A percentile compares a stretch with the other conserved stretches of the same genome.
Conservation (phyloP, 2,888 invertebrate species). For the Ectropis crepuscularia region DNA sequence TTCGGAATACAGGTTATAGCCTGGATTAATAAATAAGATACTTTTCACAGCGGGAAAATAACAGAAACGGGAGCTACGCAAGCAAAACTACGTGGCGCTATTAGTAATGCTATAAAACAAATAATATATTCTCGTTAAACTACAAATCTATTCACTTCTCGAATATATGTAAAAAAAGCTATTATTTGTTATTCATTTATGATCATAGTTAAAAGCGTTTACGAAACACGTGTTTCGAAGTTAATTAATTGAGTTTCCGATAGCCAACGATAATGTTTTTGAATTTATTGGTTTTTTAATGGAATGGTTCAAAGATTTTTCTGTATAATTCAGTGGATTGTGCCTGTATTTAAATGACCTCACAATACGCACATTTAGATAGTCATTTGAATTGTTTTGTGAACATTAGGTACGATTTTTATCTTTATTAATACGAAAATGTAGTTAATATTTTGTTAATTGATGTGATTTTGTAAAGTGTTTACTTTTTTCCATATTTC, state of each 20-base stretch:
- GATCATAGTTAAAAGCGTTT: slow-evolving; percentile 51
- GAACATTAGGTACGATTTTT: too few relatives aligned
- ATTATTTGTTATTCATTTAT: slow-evolving; percentile 40
- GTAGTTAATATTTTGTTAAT: too few relatives aligned
- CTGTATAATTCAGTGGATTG: slow-evolving; percentile 9
- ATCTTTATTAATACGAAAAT: too few relatives aligned
- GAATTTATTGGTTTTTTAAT: slow-evolving; percentile 37
- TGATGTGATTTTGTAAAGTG: too few relatives aligned
- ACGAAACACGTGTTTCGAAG: slow-evolving; percentile 54
- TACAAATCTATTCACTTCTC: slow-evolving; percentile 24
- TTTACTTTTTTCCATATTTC: too few relatives aligned
- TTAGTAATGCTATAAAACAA: slow-evolving; percentile 10
- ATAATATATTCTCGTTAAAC: slow-evolving; percentile 12
- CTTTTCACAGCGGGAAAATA: too few relatives aligned
- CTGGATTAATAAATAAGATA: too few relatives aligned
- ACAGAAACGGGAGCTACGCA: too few relatives aligned
- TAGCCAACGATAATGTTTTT: slow-evolving; percentile 29
- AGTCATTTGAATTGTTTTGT: background rate
- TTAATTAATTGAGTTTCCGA: slow-evolving; percentile 49
- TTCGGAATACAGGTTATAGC: too few relatives aligned
- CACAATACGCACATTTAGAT: slow-evolving; percentile 2
- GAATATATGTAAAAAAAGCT: slow-evolving; percentile 27
- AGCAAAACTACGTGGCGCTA: too few relatives aligned
- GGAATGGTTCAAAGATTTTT: slow-evolving; percentile 10
- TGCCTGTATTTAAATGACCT: background rate